Evolutionary conservation across 2,113 vertebrate species (phyloP).

Genomic region (Herpailurus yagouaroundi): DNA sequence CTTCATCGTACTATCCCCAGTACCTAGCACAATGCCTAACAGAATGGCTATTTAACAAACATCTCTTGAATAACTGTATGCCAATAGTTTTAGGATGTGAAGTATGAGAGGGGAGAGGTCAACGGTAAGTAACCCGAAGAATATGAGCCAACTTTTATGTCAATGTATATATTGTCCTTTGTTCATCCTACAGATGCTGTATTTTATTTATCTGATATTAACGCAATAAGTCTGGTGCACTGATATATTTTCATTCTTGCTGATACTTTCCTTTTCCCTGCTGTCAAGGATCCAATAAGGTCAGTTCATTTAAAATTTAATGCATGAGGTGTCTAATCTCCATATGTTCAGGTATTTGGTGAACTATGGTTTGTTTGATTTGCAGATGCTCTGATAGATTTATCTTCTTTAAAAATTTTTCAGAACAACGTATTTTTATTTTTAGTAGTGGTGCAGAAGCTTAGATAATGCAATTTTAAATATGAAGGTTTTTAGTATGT

Average conservation of each 20-base stretch:
- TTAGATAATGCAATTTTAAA: neutral
- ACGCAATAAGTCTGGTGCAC: neutral
- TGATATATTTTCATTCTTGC: neutral
- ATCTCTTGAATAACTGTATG: neutral
- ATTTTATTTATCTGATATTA: neutral
- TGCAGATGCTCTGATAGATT: neutral
- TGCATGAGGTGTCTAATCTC: slow-evolving; percentile 49
- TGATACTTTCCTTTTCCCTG: neutral
- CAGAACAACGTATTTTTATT: neutral
- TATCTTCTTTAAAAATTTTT: neutral
- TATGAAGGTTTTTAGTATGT: neutral
- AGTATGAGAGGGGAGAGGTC: neutral
- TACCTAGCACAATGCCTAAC: neutral
- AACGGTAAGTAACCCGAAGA: neutral
- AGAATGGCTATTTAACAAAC: neutral
- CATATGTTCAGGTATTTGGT: slow-evolving; percentile 44
- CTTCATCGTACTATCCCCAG: neutral
- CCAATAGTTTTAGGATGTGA: neutral
- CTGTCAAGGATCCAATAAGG: slow-evolving; percentile 42
- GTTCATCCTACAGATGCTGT: neutral
- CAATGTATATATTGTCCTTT: neutral
- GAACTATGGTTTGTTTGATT: slow-evolving; percentile 53
- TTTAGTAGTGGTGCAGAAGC: neutral
- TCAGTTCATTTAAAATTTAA: slow-evolving; percentile 64
- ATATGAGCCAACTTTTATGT: neutral